phyloP scores from a whole-genome alignment of 2,797 vertebrate species.

The Pseudochromis fuscus region DNA sequence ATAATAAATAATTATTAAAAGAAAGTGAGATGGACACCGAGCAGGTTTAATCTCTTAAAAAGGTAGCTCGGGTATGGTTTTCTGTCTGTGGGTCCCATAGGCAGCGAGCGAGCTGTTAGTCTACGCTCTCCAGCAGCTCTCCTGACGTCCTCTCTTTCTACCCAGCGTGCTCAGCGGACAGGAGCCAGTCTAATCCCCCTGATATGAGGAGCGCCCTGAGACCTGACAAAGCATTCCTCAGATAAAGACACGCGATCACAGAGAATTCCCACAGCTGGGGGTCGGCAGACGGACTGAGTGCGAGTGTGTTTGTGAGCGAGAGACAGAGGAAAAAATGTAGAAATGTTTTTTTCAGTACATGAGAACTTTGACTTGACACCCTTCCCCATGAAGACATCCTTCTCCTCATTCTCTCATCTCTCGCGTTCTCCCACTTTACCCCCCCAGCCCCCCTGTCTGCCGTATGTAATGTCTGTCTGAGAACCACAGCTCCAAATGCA shows the following conservation, averaged over 20 bases:
- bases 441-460: constrained; percentile 13
- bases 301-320: constrained; percentile 46
- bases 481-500: constrained; percentile 85
- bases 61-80: constrained; percentile 74
- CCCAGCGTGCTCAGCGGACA: constrained; percentile 78
- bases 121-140: constrained; percentile 95
- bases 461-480: constrained; percentile 68
- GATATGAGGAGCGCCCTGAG: constrained; percentile 98
- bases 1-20: constrained; percentile 7
- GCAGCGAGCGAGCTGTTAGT: constrained; percentile 89
- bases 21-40: constrained; percentile 79
- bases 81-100: constrained; percentile 67
- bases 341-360: constrained; percentile 76
- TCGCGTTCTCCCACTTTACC: constrained; percentile 40
- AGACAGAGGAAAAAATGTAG: constrained; percentile 54
- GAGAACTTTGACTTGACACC: constrained; percentile 86
- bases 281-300: constrained; percentile 51
- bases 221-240: constrained; percentile 99
- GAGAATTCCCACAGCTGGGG: constrained; percentile 90
- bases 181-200: constrained; percentile 96
- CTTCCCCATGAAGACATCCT: constrained; percentile 64
- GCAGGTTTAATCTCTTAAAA: constrained; percentile 79
- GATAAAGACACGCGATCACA: constrained; percentile 96
- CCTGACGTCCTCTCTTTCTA: constrained; percentile 71
- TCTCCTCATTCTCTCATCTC: constrained; percentile 46